Evolutionary conservation across 2,888 invertebrate genomes (phyloP).

Genomic region (Tinea trinotella): DNA sequence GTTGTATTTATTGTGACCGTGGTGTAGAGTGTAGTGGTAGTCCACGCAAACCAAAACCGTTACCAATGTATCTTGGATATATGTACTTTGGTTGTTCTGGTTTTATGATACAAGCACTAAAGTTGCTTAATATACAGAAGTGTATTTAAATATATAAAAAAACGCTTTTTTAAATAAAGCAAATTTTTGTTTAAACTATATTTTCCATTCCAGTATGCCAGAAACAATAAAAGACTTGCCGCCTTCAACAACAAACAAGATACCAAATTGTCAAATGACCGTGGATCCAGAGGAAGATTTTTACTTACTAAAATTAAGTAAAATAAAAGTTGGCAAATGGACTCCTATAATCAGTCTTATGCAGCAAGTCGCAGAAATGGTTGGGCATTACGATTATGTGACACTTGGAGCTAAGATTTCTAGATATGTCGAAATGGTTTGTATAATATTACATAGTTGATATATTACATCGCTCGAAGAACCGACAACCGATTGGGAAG

Average conservation of each 20-base stretch:
- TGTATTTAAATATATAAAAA: too few species aligned
- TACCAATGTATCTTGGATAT: too few species aligned
- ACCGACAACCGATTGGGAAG: too few species aligned
- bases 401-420: slow-evolving; percentile 48
- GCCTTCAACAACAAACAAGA: slow-evolving; percentile 34
- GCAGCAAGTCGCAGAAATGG: slow-evolving; percentile 48
- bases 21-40: too few species aligned
- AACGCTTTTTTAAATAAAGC: too few species aligned
- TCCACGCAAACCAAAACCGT: too few species aligned
- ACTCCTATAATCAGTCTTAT: slow-evolving; percentile 40
- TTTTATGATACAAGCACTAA: too few species aligned
- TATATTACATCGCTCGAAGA: too few species aligned
- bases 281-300: slow-evolving; percentile 39
- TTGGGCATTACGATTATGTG: slow-evolving; percentile 40
- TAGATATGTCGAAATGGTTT: slow-evolving; percentile 50
- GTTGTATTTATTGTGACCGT: too few species aligned
- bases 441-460: slow-evolving; percentile 30
- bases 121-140: too few species aligned
- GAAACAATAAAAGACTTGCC: slow-evolving; percentile 34
- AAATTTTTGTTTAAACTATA: too few species aligned
- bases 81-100: too few species aligned
- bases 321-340: slow-evolving; percentile 41
- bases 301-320: slow-evolving; percentile 37
- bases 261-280: slow-evolving; percentile 44
- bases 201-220: slow-evolving; percentile 40